Evolutionary conservation across 1,140 invertebrate genomes (phyloP), one percentile per base, ranked within the genome.

Genomic region (Neocloeon triangulifer): DNA sequence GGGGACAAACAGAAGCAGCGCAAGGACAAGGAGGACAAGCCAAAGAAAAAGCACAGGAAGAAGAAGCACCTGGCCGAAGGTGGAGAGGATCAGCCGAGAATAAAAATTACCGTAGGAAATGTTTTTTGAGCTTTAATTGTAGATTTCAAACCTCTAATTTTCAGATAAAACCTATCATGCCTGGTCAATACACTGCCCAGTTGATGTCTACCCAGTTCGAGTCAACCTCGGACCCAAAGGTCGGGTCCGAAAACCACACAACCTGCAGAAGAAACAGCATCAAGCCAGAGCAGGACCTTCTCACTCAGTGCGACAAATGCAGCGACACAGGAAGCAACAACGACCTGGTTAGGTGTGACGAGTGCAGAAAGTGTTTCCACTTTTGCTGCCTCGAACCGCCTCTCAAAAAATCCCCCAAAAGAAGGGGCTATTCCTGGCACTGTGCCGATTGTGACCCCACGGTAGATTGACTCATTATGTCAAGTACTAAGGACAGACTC

Each of bases 391-490:
- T 92, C 34, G 77, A 88, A 52, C 88, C 88, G 22, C 86, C 86
- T 2, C 61, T 86, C 1, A 89, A 85, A 52, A 91, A 91, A 51
- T 79, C 81, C 26, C 88, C 86, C 2, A 92, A 92, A 58, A 72
- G 74, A 38, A 65, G 82, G 34, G 85, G 86, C 22, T 92, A 91
- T 52, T 82, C 79, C 4, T 94, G 88, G 88, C 81, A 86, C 52
- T 94, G 88, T 59, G 81, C 80, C 28, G 80, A 88, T 49, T 94
- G 86, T 64, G 84, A 91, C 62, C 77, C 79, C 31, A 82, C 80
- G 43, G 79, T 76, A 55, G 65, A 65, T 61, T 8, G 8, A 30
- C 17, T 16, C 26, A 30, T n/a, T n/a, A n/a, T n/a, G 18, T 33
- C 5, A 25, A n/a, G n/a, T n/a, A n/a, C n/a, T n/a, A n/a, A n/a